Percentiles rank a stretch among this genome's conserved stretches.
Evolutionary conservation across 2,113 vertebrate species (phyloP).

Genomic region (Calidris pygmaea): DNA sequence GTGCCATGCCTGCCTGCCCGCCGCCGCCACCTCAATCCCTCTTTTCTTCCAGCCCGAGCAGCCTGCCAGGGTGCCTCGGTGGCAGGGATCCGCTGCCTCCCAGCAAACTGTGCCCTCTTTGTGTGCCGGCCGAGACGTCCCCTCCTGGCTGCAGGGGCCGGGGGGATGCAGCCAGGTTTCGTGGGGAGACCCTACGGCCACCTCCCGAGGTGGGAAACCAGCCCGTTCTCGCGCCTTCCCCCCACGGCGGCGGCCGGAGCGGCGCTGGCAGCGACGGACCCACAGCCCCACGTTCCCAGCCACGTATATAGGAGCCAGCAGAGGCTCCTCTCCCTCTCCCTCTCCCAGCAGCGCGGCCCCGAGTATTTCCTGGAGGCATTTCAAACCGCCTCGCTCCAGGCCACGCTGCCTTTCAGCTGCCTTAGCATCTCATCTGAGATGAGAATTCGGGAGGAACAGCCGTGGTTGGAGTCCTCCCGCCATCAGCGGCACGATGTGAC

Average conservation of each 20-base stretch:
- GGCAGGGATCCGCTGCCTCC: not conserved
- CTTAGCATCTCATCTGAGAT: not conserved
- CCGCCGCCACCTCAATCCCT: not conserved
- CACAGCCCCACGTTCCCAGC: not conserved
- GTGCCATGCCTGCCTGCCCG: not conserved
- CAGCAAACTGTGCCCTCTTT: conserved; percentile 45
- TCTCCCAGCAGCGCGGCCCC: not conserved
- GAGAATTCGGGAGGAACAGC: not conserved
- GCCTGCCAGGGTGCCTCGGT: conserved; percentile 26
- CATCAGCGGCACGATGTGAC: fast-evolving
- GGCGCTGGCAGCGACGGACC: not conserved
- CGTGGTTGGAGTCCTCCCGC: not conserved
- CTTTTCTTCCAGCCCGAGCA: not conserved
- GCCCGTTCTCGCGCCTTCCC: not conserved
- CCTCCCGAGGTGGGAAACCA: not conserved
- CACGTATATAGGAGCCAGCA: conserved; percentile 8
- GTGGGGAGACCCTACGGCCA: not conserved
- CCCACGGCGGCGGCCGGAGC: fast-evolving
- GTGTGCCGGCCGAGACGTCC: not conserved
- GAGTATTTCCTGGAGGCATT: conserved; percentile 38
- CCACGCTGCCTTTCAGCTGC: not conserved
- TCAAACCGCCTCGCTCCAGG: not conserved
- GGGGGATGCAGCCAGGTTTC: not conserved
- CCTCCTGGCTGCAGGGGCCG: not conserved
- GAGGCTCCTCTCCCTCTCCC: not conserved